Base-by-base conservation (phyloP, 1,140 invertebrate species). In the Dufourea novaeangliae region DNA sequence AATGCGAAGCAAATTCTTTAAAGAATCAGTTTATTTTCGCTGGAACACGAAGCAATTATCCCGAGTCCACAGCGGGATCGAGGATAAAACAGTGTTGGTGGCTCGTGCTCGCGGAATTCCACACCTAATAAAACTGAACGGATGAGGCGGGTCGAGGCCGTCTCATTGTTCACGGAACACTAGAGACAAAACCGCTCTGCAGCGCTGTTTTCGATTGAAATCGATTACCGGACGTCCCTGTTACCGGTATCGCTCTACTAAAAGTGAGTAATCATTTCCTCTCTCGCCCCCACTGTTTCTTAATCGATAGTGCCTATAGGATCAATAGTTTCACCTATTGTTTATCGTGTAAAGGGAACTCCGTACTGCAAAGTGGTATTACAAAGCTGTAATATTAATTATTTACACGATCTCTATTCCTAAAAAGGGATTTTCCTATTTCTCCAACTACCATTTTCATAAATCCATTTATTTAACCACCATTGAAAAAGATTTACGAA, bases 61-160 rank as follows among this genome's bases (percentile, higher is more conserved):
- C 8, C 46, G n/a, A 50, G 20, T 50, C 20, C 20, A 14, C 0
- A 27, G 25, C n/a, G 72, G n/a, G n/a, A 74, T 67, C 6, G 46
- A 2, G 12, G 25, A 17, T 27, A 22, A 50, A 44, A 32, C 37
- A 46, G 3, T 3, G 17, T 22, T 41, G 25, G 66, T 67, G 67
- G 71, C 80, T 83, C 62, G 80, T 79, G 71, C 77, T 68, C 57
- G 70, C 27, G 22, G 32, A 77, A 77, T 80, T 84, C 69, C 82
- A 69, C 72, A 54, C 57, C 63, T 86, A 85, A 82, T 84, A 84
- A 88, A 88, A 90, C 85, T 77, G 85, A 88, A 77, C 88, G 88
- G 88, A 90, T 85, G 85, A 84, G 88, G 88, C 87, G 83, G 74
- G 88, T 87, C 89, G 87, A 89, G 88, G 89, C 84, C 86, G 70